Evolutionary conservation across 2,797 vertebrate genomes (phyloP), one percentile per base, ranked within the genome.

Genomic region (Sciurus carolinensis): DNA sequence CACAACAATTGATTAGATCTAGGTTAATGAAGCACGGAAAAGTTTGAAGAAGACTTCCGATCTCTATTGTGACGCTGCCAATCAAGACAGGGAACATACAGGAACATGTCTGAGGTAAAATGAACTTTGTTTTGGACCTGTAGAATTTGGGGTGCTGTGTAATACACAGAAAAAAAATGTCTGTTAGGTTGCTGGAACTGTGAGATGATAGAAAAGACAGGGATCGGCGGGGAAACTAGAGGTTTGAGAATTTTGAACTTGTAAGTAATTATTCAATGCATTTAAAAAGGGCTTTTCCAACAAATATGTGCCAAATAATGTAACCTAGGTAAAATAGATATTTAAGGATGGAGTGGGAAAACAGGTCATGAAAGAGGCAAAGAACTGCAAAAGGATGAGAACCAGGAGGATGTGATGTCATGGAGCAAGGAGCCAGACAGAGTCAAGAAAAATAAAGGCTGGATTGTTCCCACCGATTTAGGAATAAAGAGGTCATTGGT

Each of bases 401-500:
- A 75, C 22, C 67, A 79, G 44, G 36, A 87, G 36, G 22, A 50
- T 18, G 18, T 69, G 52, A 75, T 57, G 10, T 57, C 66, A 90
- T 52, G 44, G 36, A 67, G 30, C n/a, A 92, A 33, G 82, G 30
- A 17, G n/a, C 64, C 76, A 73, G 26, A 71, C 76, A 73, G 26
- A 71, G 59, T 95, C 24, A 62, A 62, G 20, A 33, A 64, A 88
- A 59, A 52, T 26, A 76, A 84, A 72, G 47, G 71, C 44, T 44
- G 57, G 73, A 80, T 54, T 87, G 64, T 93, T 87, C 50, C 50
- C 42, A 72, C 18, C 73, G 72, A 69, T 80, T 90, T 91, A 54
- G 57, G 93, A 84, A 84, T 75, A 11, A 72, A 97, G 66, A 96
- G 67, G 42, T 83, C 82, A 80, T 4, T 77, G 39, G 33, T 80